Percentiles rank a stretch among this genome's conserved stretches.
Evolutionary conservation across 2,888 invertebrate species (phyloP).

Genomic region (Deilephila porcellus): DNA sequence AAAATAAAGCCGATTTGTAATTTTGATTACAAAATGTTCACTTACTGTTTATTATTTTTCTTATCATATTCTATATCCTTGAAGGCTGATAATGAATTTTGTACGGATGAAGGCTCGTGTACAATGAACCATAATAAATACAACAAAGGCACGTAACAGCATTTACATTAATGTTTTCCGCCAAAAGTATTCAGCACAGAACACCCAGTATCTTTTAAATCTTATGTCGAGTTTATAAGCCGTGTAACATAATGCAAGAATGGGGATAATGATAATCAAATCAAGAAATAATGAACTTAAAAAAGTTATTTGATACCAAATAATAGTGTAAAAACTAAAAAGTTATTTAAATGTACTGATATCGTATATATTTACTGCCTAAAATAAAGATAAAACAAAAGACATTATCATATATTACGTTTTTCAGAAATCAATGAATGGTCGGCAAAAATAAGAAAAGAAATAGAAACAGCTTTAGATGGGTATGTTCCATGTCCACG

Average conservation of each 20-base stretch:
- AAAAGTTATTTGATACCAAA: too few species aligned
- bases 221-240: too few species aligned
- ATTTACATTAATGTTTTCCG: not conserved
- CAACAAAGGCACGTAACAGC: conserved; percentile 47
- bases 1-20: not conserved
- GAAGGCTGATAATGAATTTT: conserved; percentile 41
- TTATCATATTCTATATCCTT: conserved; percentile 37
- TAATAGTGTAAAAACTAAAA: too few species aligned
- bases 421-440: conserved; percentile 79
- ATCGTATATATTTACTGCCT: too few species aligned
- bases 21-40: not conserved
- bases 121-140: conserved; percentile 48
- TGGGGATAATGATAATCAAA: too few species aligned
- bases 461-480: conserved; percentile 79
- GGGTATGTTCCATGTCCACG: conserved; percentile 83
- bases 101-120: conserved; percentile 46
- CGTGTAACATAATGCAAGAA: too few species aligned
- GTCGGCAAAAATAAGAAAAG: conserved; percentile 65
- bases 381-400: not conserved
- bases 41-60: conserved; percentile 32
- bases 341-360: too few species aligned
- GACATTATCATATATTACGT: not conserved
- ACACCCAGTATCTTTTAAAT: not conserved
- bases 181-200: not conserved
- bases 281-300: too few species aligned